These are phyloP conservation scores for Stegostoma tigrinum DNA, from an alignment of 2,113 vertebrate species.

Conservation along the genomic window DNA sequence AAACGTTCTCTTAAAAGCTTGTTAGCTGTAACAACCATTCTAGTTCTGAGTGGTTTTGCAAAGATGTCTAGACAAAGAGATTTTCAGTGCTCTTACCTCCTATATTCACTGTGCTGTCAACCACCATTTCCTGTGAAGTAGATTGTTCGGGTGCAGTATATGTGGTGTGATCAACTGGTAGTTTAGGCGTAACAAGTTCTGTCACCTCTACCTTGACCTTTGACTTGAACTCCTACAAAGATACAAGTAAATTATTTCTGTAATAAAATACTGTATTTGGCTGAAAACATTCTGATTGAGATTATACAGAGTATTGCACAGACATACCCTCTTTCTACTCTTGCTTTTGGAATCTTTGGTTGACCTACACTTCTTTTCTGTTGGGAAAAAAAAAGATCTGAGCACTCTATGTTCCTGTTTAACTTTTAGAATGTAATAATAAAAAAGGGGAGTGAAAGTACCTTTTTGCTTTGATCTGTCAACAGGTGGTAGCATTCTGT, in stretches of 20 bases:
- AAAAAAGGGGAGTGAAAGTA: constrained; percentile 40
- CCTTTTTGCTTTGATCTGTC: constrained; percentile 66
- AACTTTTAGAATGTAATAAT: not conserved
- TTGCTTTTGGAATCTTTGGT: constrained; percentile 59
- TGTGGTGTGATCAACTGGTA: constrained; percentile 55
- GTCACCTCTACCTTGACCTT: constrained; percentile 57
- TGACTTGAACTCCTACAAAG: constrained; percentile 37
- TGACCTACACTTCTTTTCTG: constrained; percentile 71
- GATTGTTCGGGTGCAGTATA: constrained; percentile 48
- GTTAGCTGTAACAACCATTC: not conserved
- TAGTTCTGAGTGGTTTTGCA: not conserved
- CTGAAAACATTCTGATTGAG: not conserved
- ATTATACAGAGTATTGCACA: not conserved
- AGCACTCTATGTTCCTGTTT: not conserved
- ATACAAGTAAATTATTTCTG: not conserved
- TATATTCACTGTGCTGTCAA: constrained; percentile 58
- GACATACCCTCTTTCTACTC: constrained; percentile 68
- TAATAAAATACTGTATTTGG: not conserved
- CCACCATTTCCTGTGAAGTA: constrained; percentile 61
- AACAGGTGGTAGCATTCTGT: constrained; percentile 73
- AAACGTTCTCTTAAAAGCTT: not conserved
- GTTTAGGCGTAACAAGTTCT: constrained; percentile 51
- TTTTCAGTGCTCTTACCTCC: constrained; percentile 56
- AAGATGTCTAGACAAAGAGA: not conserved
- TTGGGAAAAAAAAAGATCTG: constrained; percentile 39